Evolutionary conservation across 64 coral and sea anemone species (phyloP).

Genomic region (Actinia equina): DNA sequence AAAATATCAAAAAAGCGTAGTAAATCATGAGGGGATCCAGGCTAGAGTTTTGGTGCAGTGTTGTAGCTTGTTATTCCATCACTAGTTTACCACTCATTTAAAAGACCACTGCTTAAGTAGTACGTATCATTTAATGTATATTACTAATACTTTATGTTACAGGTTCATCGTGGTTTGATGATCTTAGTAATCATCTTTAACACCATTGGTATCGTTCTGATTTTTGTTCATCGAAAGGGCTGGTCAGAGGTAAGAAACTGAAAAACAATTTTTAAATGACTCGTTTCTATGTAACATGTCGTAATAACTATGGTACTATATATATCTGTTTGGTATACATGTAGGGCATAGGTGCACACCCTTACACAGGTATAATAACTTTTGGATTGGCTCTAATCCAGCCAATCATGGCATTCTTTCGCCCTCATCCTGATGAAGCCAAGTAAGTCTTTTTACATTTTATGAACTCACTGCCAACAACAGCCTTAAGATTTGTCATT

Average conservation of each 20-base stretch:
- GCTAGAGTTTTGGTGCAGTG: too few relatives aligned
- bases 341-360: conserved; percentile 47
- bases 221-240: conserved; percentile 37
- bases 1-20: too few relatives aligned
- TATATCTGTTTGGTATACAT: not conserved
- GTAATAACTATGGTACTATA: not conserved
- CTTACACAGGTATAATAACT: conserved; percentile 60
- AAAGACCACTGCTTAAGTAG: too few relatives aligned
- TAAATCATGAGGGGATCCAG: too few relatives aligned
- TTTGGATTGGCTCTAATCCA: conserved; percentile 63
- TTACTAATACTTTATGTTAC: not conserved
- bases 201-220: conserved; percentile 26
- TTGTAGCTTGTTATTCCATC: too few relatives aligned
- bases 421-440: conserved; percentile 61
- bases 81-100: too few relatives aligned
- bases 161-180: conserved; percentile 53
- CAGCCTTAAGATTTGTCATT: too few relatives aligned
- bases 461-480: not conserved
- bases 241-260: conserved; percentile 55
- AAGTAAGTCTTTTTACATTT: conserved; percentile 44
- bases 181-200: conserved; percentile 16
- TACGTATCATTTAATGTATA: not conserved
- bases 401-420: conserved; percentile 68
- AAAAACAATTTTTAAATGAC: too few relatives aligned
- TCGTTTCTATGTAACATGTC: too few relatives aligned